A percentile compares a stretch with the other conserved stretches of the same genome.
Conservation (phyloP, 2,113 vertebrate genomes). For the Gnathonemus longibarbis region DNA sequence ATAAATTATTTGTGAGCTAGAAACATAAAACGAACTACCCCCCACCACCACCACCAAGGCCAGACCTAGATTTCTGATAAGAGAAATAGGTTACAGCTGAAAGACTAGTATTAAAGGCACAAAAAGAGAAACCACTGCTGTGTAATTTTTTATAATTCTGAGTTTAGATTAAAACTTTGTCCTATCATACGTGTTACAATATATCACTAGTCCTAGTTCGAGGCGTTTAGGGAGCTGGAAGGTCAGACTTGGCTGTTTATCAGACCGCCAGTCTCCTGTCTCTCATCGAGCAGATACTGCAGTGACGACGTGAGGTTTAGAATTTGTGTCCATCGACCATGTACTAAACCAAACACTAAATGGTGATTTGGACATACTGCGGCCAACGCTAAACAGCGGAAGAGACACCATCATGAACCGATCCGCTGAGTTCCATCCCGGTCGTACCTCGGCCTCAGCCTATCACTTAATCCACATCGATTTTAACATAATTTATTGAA, state of each 20-base stretch:
- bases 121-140: not conserved
- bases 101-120: not conserved
- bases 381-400: not conserved
- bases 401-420: not conserved
- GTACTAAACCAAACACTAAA: not conserved
- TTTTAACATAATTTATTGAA: not conserved
- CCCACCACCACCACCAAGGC: not conserved
- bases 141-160: not conserved
- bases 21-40: not conserved
- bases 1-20: not conserved
- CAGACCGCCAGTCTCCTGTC: not conserved
- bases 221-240: not conserved
- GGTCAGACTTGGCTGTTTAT: not conserved
- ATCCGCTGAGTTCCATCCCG: not conserved
- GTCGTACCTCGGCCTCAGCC: not conserved
- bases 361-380: not conserved
- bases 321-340: not conserved
- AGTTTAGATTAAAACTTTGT: not conserved
- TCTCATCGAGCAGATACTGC: not conserved
- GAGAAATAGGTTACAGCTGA: not conserved
- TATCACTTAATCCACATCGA: not conserved
- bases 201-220: not conserved
- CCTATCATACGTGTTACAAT: not conserved
- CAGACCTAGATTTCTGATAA: not conserved
- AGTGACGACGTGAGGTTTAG: not conserved